Evolutionary conservation across 2,113 vertebrate species (phyloP).

Genomic region (Oophaga pumilio): DNA sequence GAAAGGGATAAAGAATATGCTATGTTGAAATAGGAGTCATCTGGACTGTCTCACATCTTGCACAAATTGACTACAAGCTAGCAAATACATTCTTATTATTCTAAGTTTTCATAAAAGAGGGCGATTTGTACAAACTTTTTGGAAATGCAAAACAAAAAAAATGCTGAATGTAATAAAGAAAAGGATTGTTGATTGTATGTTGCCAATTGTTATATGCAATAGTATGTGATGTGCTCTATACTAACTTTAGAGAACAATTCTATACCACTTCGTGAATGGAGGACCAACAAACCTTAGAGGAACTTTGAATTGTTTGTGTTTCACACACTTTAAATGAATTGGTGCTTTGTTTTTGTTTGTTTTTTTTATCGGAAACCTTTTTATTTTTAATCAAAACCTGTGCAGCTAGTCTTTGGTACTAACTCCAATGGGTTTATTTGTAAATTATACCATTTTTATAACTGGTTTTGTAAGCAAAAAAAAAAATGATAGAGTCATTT

Average conservation of each 20-base stretch:
- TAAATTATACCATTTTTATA: constrained; percentile 74
- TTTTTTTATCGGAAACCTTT: constrained; percentile 61
- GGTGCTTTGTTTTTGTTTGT: constrained; percentile 59
- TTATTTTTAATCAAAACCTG: constrained; percentile 60
- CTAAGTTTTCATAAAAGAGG: constrained; percentile 23
- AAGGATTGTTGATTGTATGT: constrained; percentile 14
- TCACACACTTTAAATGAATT: constrained; percentile 15
- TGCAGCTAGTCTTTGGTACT: constrained; percentile 67
- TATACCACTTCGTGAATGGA: constrained; percentile 16
- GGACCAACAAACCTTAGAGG: not conserved
- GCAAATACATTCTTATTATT: constrained; percentile 9
- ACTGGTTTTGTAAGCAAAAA: constrained; percentile 68
- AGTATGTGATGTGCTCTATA: constrained; percentile 12
- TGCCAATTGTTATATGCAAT: constrained; percentile 3
- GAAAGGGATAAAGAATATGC: not conserved
- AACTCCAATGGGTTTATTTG: constrained; percentile 65
- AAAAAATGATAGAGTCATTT: constrained; percentile 68
- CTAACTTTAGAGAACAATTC: not conserved
- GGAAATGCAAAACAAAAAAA: constrained; percentile 12
- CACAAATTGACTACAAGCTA: constrained; percentile 32
- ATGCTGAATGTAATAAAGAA: constrained; percentile 37
- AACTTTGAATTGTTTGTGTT: not conserved
- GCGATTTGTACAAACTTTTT: constrained; percentile 30
- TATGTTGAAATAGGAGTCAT: constrained; percentile 17
- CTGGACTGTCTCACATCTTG: constrained; percentile 29